Base-by-base conservation (phyloP, 1,140 invertebrate species). In the Brachionus calyciflorus region DNA sequence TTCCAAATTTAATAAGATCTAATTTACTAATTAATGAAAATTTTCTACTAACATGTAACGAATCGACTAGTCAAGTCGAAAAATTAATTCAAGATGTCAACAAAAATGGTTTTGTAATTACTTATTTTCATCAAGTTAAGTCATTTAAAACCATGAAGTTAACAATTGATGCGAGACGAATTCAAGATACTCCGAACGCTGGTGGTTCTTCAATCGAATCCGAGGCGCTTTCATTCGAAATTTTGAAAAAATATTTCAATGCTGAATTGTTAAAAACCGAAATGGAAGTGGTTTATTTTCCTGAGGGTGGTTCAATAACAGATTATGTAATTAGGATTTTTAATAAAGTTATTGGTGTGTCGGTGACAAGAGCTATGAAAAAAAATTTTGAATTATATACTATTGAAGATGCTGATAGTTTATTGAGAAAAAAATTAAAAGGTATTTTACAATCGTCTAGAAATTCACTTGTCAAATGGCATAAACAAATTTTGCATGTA, bases 261-360 rank as follows among this genome's bases (percentile, higher is more conserved):
- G 82, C 82, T 17, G 78, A 78, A 57, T 73, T 84, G 12, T 5
- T 81, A 1, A 82, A 82, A 80, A 83, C 82, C 12, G 82, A 83
- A 68, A 83, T 83, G 82, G 82, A 83, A 65, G 81, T 83, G 1
- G 46, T 65, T 0, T 83, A 83, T 77, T 83, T 82, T 60, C 82
- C 82, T 19, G 68, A 79, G 19, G 82, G 82, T 24, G 82, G 82
- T 0, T 81, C 81, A 9, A 83, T 83, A 17, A 83, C 82, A 0
- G 82, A 83, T 77, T 83, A 83, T 68, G 80, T 81, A 5, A 81
- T 81, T 51, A 78, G 77, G 10, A 77, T 83, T 19, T 80, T 78
- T 30, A 79, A 77, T 5, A 77, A 73, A 4, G 80, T 77, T 41
- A 44, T 83, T 3, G 75, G 55, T 0, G 82, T 83, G 48, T 83